These are phyloP conservation scores for Drosophila bunnanda DNA, from an alignment of 2,888 invertebrate species.

Conservation along the genomic window DNA sequence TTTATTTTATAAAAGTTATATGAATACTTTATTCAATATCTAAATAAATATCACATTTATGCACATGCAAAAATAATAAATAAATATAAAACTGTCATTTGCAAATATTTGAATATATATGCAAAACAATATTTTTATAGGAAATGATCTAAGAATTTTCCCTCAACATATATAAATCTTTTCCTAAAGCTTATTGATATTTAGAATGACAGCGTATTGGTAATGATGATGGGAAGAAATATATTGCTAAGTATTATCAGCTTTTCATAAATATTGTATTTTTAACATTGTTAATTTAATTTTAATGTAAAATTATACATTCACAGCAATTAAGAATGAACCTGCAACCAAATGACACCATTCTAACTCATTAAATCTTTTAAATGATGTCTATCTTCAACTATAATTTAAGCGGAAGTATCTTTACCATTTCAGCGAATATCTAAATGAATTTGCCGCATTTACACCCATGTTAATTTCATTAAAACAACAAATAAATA, in stretches of 20 bases:
- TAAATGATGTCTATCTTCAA: not conserved
- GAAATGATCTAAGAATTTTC: not conserved
- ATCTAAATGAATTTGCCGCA: not conserved
- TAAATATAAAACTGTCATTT: not conserved
- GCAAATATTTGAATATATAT: not conserved
- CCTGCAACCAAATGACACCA: not conserved
- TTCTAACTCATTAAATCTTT: not conserved
- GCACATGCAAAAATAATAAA: not conserved
- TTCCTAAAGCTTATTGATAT: not conserved
- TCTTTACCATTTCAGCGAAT: not conserved
- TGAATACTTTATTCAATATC: not conserved
- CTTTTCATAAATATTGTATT: not conserved
- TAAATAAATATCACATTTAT: not conserved
- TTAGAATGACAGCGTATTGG: no score
- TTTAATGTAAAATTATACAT: not conserved
- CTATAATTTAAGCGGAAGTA: not conserved
- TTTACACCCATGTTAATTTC: constrained; percentile 10
- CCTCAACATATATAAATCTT: not conserved
- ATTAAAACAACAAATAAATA: not conserved
- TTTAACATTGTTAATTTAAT: no score
- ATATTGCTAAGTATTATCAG: not conserved
- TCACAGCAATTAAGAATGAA: not conserved
- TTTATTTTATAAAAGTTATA: not conserved
- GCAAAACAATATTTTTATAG: not conserved
- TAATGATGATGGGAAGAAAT: not conserved